These are phyloP conservation scores for Phalacrocorax aristotelis DNA, from an alignment of 2,113 vertebrate genomes.

Conservation along the genomic window DNA sequence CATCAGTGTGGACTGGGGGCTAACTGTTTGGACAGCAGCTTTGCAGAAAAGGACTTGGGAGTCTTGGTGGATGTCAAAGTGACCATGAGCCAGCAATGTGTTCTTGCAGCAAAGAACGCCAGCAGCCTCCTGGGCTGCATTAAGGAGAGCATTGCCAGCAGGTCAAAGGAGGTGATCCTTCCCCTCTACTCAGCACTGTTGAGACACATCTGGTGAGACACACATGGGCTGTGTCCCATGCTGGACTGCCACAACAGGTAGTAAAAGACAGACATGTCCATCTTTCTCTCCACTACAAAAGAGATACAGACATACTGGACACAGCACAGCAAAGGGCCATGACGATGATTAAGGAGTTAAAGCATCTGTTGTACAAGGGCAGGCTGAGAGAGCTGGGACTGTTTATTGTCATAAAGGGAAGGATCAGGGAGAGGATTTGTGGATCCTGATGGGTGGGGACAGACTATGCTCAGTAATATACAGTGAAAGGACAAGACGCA, in stretches of 20 bases:
- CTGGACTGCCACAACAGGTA: neutral
- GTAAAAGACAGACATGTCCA: neutral
- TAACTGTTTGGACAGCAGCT: neutral
- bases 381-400: neutral
- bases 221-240: neutral
- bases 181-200: neutral
- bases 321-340: neutral
- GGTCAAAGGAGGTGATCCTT: neutral
- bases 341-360: neutral
- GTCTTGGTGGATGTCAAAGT: neutral
- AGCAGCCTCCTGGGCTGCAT: neutral
- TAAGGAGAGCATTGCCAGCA: neutral
- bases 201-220: neutral
- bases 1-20: no score
- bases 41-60: neutral
- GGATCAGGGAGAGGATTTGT: fast-evolving
- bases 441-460: neutral
- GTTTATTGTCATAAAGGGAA: neutral
- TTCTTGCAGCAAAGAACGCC: neutral
- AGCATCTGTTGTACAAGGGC: neutral
- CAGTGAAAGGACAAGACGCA: neutral
- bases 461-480: neutral
- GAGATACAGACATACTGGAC: neutral
- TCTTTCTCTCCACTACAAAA: neutral
- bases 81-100: neutral